Base-by-base conservation (phyloP, 1,140 invertebrate species). In the Euschistus heros region DNA sequence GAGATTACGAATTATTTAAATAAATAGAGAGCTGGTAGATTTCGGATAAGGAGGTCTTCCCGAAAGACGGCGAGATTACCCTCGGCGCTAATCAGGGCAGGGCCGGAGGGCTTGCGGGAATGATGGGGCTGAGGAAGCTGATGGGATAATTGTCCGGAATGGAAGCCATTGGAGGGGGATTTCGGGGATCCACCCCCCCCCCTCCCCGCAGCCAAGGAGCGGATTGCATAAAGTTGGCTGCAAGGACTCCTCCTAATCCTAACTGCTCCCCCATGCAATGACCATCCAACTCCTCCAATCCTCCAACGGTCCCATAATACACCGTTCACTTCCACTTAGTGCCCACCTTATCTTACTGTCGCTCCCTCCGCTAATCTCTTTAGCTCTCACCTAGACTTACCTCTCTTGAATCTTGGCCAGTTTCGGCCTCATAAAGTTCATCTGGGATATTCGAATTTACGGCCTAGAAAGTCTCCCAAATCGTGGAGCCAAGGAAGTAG, bases 101-200 rank as follows among this genome's bases (percentile, higher is more conserved):
- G 54, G 54, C 15, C 18, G 54, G 47, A 22, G 20, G 54, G 33
- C 33, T 37, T 37, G 33, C 13, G 33, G 33, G 33, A 37, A 37
- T 37, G 33, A 37, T 37, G 33, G 33, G 54, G 54, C 18, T 3
- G 20, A 24, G 54, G 54, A 26, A 7, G 20, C 20, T 57, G 54
- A 57, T 57, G 54, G 54, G 54, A 57, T 57, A 57, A 57, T 57
- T 57, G 54, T 20, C 18, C 24, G 54, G 54, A 57, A 57, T 57
- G 54, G 54, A 57, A 57, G 20, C 54, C 54, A 57, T 57, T 50
- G 33, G 33, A 37, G 33, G 33, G 33, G 33, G 33, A 37, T 37
- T 37, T 4, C 30, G 30, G 30, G 3, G 30, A 30, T 30, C 3
- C 3, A 30, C 3, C 3, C 8, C 30, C 30, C 8, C 46, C 46